Percentiles rank a stretch among this genome's conserved stretches.
Conservation (phyloP, 2,113 vertebrate species). For the Tetrao urogallus region DNA sequence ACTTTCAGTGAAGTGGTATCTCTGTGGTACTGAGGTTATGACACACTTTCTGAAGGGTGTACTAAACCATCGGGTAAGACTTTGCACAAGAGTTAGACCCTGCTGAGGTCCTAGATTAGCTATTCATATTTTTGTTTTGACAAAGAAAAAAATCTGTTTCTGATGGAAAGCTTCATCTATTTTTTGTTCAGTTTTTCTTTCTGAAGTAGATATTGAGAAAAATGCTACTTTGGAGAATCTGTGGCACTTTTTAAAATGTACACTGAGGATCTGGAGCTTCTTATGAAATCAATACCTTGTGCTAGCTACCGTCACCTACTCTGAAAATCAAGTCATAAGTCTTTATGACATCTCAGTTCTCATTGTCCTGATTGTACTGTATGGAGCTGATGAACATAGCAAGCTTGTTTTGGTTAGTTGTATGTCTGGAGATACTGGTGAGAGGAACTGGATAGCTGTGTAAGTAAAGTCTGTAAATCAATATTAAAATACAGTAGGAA, state of each 20-base stretch:
- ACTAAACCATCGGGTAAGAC: not conserved
- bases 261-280: not conserved
- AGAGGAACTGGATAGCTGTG: not conserved
- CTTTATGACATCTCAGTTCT: constrained; percentile 12
- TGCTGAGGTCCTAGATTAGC: not conserved
- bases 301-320: not conserved
- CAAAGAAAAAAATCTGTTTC: not conserved
- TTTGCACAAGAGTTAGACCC: not conserved
- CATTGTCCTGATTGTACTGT: not conserved
- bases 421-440: not conserved
- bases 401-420: not conserved
- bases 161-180: not conserved
- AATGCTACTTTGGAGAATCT: not conserved
- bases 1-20: not conserved
- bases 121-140: not conserved
- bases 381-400: not conserved
- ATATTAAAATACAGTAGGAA: not conserved
- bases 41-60: not conserved
- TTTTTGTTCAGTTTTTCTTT: not conserved
- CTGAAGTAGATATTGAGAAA: not conserved
- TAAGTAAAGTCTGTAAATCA: not conserved
- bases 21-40: not conserved
- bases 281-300: not conserved
- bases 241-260: not conserved
- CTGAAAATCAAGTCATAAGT: constrained; percentile 7